Evolutionary conservation across 2,888 invertebrate species (phyloP).

Genomic region (Agrotis segetum): DNA sequence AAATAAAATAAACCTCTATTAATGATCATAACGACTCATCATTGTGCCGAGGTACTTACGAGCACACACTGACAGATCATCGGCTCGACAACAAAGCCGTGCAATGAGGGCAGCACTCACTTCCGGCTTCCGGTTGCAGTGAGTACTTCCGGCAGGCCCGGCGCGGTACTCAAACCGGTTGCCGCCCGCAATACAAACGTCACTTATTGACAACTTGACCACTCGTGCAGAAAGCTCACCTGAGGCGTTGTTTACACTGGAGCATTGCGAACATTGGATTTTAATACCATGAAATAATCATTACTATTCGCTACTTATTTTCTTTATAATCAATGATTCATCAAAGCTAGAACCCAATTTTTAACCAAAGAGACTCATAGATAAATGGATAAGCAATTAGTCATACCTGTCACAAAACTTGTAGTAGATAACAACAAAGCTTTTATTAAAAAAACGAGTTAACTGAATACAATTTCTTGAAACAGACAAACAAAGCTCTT

Average conservation of each 20-base stretch:
- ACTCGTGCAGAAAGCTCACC: constrained; percentile 60
- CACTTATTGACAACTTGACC: constrained; percentile 58
- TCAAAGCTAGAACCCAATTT: too few relatives aligned
- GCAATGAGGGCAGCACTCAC: constrained; percentile 56
- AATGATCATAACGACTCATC: background rate
- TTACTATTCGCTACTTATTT: background rate
- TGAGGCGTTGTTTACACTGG: constrained; percentile 21
- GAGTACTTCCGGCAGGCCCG: constrained; percentile 49
- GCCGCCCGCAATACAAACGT: constrained; percentile 44
- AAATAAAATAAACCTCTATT: constrained; percentile 22
- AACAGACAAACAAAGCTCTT: background rate
- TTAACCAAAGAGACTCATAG: too few relatives aligned
- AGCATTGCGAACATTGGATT: background rate
- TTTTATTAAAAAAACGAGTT: background rate
- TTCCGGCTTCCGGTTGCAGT: constrained; percentile 65
- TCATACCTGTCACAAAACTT: constrained; percentile 1
- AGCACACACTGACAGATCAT: constrained; percentile 25
- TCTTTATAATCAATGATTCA: too few relatives aligned
- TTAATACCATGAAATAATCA: background rate
- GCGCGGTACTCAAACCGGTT: constrained; percentile 34
- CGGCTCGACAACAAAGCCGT: constrained; percentile 56
- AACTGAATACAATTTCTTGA: background rate
- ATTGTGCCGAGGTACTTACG: constrained; percentile 20
- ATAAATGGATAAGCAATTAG: too few relatives aligned
- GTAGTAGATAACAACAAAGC: background rate